phyloP scores from a whole-genome alignment of 2,797 vertebrate genomes.

The Avahi laniger region DNA sequence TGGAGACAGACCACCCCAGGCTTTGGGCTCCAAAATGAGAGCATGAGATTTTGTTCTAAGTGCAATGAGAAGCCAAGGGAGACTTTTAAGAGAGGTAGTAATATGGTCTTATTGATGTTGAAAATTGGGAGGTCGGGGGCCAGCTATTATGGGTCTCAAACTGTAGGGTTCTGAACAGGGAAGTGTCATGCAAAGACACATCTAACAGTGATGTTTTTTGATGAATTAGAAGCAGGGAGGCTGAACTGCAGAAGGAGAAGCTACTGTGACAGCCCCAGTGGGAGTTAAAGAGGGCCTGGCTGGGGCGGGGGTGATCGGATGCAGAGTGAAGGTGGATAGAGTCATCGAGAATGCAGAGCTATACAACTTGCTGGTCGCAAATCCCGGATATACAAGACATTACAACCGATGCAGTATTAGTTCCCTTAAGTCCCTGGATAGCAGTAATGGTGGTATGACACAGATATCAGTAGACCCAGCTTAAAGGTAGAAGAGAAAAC shows the following conservation, averaged over 20 bases:
- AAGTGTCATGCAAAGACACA: not conserved
- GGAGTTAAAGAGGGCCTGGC: not conserved
- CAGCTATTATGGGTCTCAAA: not conserved
- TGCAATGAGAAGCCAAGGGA: not conserved
- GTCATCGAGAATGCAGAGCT: not conserved
- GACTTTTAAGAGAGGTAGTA: not conserved
- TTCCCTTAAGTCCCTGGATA: not conserved
- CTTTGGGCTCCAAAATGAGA: not conserved
- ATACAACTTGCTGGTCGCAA: not conserved
- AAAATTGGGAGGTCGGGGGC: not conserved
- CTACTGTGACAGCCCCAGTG: no score
- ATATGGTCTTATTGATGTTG: not conserved
- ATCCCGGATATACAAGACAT: not conserved
- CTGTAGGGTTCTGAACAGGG: not conserved
- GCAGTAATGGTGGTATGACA: not conserved
- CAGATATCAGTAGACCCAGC: not conserved
- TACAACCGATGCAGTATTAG: not conserved
- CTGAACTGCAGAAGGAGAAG: not conserved
- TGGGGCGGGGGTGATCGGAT: not conserved
- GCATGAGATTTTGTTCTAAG: not conserved
- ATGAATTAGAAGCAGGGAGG: not conserved
- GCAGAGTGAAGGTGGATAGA: rapidly evolving
- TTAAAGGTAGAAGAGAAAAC: not conserved
- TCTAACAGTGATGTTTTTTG: no score
- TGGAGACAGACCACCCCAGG: not conserved